Conservation (phyloP, 2,797 vertebrate genomes). For the Morus bassanus region DNA sequence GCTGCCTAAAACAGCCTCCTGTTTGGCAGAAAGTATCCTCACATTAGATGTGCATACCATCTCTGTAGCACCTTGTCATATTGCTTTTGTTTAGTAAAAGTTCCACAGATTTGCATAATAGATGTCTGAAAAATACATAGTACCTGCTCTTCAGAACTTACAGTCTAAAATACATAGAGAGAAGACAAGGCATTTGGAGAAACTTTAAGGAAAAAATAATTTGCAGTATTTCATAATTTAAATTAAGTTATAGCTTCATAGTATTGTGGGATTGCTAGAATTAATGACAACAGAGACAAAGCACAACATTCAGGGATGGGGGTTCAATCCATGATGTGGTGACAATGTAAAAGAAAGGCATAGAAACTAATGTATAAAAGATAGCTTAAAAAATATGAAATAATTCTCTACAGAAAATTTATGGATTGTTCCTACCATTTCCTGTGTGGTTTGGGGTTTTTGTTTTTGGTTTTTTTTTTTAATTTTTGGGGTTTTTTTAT, state of each 20-base stretch:
- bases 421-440: background rate
- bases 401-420: background rate
- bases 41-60: too few species aligned
- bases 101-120: background rate
- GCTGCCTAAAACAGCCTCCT: background rate
- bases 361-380: background rate
- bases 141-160: background rate
- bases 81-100: background rate
- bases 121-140: background rate
- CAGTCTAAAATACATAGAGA: background rate
- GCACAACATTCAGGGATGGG: background rate
- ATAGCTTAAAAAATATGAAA: accelerated
- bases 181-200: background rate
- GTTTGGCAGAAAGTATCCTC: background rate
- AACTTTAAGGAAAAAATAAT: background rate
- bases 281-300: background rate
- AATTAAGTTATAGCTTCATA: background rate
- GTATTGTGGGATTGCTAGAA: background rate
- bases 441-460: background rate
- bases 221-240: background rate
- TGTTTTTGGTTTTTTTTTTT: too few species aligned
- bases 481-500: background rate
- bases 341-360: background rate
- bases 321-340: background rate
- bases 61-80: background rate